A percentile compares a stretch with the other conserved stretches of the same genome.
phyloP scores from a whole-genome alignment of 2,113 vertebrate genomes.

The Apodemus speciosus region DNA sequence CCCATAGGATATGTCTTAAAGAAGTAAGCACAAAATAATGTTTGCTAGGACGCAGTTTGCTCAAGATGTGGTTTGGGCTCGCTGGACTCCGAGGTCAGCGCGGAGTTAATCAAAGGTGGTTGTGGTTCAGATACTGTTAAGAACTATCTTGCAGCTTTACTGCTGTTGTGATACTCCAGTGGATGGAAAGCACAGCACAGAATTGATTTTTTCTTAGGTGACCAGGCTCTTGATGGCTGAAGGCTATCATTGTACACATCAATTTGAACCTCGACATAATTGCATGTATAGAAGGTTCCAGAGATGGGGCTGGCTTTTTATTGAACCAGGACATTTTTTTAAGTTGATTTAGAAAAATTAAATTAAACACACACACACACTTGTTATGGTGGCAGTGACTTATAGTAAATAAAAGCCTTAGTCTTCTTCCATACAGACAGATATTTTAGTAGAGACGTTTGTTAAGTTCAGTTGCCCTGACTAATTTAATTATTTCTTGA shows the following conservation, averaged over 20 bases:
- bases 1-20: constrained; percentile 20
- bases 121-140: not conserved
- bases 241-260: constrained; percentile 15
- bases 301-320: constrained; percentile 40
- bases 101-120: constrained; percentile 9
- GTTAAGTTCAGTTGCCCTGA: constrained; percentile 44
- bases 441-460: constrained; percentile 44
- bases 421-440: not conserved
- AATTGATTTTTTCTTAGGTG: constrained; percentile 52
- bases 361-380: not conserved
- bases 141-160: not conserved
- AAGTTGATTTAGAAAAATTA: constrained; percentile 32
- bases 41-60: not conserved
- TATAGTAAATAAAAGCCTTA: not conserved
- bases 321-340: constrained; percentile 11
- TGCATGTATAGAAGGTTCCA: constrained; percentile 18
- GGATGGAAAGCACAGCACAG: not conserved
- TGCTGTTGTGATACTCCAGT: not conserved
- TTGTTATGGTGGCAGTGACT: not conserved
- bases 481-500: constrained; percentile 50
- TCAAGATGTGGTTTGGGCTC: not conserved
- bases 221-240: constrained; percentile 1
- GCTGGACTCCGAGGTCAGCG: not conserved
- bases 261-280: not conserved
- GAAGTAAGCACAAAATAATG: not conserved